Evolutionary conservation across 2,113 vertebrate genomes (phyloP).

Genomic region (Corydoras sp.): DNA sequence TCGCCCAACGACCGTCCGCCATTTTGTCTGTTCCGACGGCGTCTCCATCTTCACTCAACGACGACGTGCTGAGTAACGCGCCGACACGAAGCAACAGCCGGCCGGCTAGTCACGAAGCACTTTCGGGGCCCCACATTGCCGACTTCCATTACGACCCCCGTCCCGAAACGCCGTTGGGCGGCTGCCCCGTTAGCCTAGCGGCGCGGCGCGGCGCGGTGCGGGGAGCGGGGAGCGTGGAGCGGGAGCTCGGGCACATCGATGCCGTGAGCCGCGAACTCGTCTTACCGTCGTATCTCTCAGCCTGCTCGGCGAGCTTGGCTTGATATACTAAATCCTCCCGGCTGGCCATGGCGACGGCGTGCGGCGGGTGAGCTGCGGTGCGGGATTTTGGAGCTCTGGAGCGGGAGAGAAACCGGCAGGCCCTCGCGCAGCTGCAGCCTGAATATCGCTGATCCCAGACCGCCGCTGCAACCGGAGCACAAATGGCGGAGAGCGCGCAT

Average conservation of each 20-base stretch:
- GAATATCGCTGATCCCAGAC: constrained; percentile 57
- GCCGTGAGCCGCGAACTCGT: constrained; percentile 27
- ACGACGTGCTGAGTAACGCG: neutral
- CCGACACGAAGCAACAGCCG: neutral
- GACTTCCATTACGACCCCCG: too few species aligned
- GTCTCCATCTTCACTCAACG: constrained; percentile 43
- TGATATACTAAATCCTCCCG: constrained; percentile 91
- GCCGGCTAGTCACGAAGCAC: neutral
- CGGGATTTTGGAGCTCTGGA: constrained; percentile 51
- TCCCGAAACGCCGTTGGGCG: too few species aligned
- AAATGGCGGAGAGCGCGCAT: constrained; percentile 62
- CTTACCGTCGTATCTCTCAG: constrained; percentile 95
- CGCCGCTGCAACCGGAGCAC: constrained; percentile 55
- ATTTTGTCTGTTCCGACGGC: constrained; percentile 46
- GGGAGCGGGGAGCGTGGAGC: too few species aligned
- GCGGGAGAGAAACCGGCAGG: constrained; percentile 50
- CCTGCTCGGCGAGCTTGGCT: constrained; percentile 96
- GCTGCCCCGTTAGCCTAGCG: constrained; percentile 23
- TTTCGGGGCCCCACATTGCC: too few species aligned
- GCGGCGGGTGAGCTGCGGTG: constrained; percentile 60
- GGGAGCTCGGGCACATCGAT: too few species aligned
- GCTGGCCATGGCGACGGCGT: constrained; percentile 79
- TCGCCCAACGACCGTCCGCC: constrained; percentile 47
- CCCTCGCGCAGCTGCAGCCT: constrained; percentile 57
- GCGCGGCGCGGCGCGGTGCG: too few species aligned